These are phyloP conservation scores for Myotis brandtii DNA, from an alignment of 2,113 vertebrate genomes.

Conservation along the genomic window DNA sequence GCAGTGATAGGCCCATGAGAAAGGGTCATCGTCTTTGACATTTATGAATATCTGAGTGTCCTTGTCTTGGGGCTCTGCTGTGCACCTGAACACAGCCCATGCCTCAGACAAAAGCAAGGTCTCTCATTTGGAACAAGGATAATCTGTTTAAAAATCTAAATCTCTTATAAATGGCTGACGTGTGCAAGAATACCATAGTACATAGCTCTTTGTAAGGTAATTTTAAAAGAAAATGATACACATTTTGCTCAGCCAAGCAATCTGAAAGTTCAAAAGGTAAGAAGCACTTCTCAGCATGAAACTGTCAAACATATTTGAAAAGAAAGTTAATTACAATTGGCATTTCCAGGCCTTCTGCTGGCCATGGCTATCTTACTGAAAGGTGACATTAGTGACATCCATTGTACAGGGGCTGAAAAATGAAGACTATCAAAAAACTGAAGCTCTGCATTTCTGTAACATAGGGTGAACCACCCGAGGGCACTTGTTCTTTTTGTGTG, in stretches of 20 bases:
- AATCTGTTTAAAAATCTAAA: conserved; percentile 81
- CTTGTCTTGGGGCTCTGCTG: conserved; percentile 68
- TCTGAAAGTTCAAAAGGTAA: conserved; percentile 84
- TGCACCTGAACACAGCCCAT: conserved; percentile 66
- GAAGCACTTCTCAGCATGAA: conserved; percentile 79
- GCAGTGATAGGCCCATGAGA: conserved; percentile 45
- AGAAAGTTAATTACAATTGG: conserved; percentile 79
- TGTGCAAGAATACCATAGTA: conserved; percentile 75
- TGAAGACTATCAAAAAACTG: conserved; percentile 41
- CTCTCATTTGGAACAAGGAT: conserved; percentile 80
- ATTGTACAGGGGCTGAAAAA: conserved; percentile 44
- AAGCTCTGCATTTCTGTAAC: conserved; percentile 63
- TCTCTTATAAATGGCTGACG: conserved; percentile 76
- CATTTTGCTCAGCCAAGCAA: conserved; percentile 82
- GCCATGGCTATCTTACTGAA: conserved; percentile 68
- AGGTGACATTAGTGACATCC: conserved; percentile 73
- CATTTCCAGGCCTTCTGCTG: conserved; percentile 73
- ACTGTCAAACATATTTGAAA: conserved; percentile 79
- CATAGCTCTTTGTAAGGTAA: conserved; percentile 74
- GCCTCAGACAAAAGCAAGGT: conserved; percentile 79
- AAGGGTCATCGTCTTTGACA: conserved; percentile 73
- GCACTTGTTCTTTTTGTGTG: conserved; percentile 12
- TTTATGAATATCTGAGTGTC: conserved; percentile 74
- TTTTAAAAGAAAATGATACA: conserved; percentile 79
- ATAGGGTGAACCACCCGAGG: background rate